Evolutionary conservation across 2,797 vertebrate genomes (phyloP).

Genomic region (Pachyuromys duprasi): DNA sequence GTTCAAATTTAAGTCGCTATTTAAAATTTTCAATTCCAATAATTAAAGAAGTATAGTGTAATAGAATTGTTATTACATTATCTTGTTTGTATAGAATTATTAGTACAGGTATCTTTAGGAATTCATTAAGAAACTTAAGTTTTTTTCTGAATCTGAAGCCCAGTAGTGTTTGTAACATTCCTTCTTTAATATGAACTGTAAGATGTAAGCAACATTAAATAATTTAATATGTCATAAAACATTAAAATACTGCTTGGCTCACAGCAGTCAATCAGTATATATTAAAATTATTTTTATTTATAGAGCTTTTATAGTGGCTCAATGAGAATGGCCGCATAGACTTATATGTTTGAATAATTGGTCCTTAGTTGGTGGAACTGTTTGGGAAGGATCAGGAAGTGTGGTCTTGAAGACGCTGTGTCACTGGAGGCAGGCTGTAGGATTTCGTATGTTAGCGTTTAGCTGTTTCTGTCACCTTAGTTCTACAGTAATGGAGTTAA

Average conservation of each 20-base stretch:
- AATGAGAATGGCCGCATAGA: neutral
- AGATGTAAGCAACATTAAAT: constrained; percentile 20
- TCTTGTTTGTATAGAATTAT: constrained; percentile 32
- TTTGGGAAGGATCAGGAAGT: neutral
- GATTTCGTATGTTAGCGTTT: neutral
- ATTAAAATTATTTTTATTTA: constrained; percentile 44
- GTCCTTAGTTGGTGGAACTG: neutral
- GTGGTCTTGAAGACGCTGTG: neutral
- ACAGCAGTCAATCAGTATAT: neutral
- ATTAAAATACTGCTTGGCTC: constrained; percentile 21
- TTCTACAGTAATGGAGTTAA: neutral
- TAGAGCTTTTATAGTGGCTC: neutral
- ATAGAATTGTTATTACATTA: constrained; percentile 42
- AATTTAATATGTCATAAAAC: neutral
- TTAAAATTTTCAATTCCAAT: constrained; percentile 17
- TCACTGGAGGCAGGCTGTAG: neutral
- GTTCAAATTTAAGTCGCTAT: neutral
- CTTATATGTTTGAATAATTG: neutral
- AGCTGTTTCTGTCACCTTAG: neutral
- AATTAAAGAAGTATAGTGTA: constrained; percentile 10
- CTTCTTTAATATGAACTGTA: constrained; percentile 33
- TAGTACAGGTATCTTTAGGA: constrained; percentile 15
- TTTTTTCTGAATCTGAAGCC: constrained; percentile 51
- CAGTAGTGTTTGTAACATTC: neutral
- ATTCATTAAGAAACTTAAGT: neutral